These are phyloP conservation scores for Selenia dentaria DNA, from an alignment of 2,888 invertebrate genomes.

Conservation along the genomic window DNA sequence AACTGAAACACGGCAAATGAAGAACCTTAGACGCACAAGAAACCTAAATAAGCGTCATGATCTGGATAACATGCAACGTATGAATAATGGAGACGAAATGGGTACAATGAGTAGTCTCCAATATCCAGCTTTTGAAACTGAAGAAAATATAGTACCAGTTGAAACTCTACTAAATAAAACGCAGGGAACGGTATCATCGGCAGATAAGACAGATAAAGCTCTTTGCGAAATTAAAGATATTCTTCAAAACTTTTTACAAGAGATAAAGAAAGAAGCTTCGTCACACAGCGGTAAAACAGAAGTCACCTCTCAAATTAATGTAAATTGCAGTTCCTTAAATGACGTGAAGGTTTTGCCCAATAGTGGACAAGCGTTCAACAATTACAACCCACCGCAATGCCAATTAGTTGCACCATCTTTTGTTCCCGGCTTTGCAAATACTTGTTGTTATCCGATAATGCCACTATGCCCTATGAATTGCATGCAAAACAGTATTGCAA, in stretches of 20 bases:
- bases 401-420: constrained; percentile 40
- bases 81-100: constrained; percentile 21
- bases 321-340: constrained; percentile 35
- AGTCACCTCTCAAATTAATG: constrained; percentile 34
- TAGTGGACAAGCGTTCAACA: constrained; percentile 44
- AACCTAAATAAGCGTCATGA: constrained; percentile 23
- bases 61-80: constrained; percentile 29
- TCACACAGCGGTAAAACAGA: constrained; percentile 54
- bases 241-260: constrained; percentile 66
- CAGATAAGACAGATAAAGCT: constrained; percentile 67
- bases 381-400: constrained; percentile 44
- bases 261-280: constrained; percentile 67
- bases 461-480: constrained; percentile 62
- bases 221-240: constrained; percentile 75
- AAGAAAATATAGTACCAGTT: constrained; percentile 39
- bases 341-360: constrained; percentile 39
- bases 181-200: constrained; percentile 47
- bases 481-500: constrained; percentile 56
- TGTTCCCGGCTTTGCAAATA: constrained; percentile 52
- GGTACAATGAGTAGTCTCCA: constrained; percentile 45
- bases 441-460: constrained; percentile 67
- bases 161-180: constrained; percentile 54
- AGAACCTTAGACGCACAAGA: constrained; percentile 23
- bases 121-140: constrained; percentile 37
- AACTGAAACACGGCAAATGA: constrained; percentile 22